Base-by-base conservation (phyloP, 2,113 vertebrate species). In the Nematolebias whitei region DNA sequence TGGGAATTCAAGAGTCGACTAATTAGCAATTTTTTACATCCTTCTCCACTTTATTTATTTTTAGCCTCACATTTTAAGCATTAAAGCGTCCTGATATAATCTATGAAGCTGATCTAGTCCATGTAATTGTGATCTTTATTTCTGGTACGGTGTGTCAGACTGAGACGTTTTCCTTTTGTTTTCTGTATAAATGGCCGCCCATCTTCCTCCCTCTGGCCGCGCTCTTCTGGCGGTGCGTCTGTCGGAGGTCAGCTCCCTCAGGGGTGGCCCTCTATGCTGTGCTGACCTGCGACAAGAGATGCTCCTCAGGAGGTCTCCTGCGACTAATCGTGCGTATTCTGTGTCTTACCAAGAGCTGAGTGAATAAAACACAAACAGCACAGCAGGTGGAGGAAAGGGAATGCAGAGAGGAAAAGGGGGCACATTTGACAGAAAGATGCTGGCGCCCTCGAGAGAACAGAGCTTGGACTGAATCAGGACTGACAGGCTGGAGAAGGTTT, bases 321-420 rank as follows among this genome's bases (percentile, higher is more conserved):
- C 78, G 85, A 84, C 84, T 78, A 84, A 87, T 65, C 53, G 71
- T 76, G 64, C 71, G 81, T 60, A 82, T 87, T 83, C 67, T 72
- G 65, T 74, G 84, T 72, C 26, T 59, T 75, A 67, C 78, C 68
- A 69, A 67, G 48, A 74, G 71, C 78, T 63, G 80, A 81, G 74
- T 70, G 66, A 76, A 64, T 57, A 56, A 71, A 79, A 58, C 45
- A 57, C 72, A 78, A 77, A 84, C 66, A 72, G 83, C 76, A 70
- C 82, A 79, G 81, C 73, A 82, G 83, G 84, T 71, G 67, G 68
- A 71, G 39, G 57, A 68, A 68, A 26, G 62, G 63, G 61, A 74
- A 47, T 23, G 16, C 51, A 49, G 53, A 22, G 41, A 61, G 72
- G 72, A 62, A 43, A 58, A 24, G 7, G 57, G 76, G 61, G 41